Conservation (phyloP, 1,140 invertebrate species). For the Chrysomallon squamiferum region DNA sequence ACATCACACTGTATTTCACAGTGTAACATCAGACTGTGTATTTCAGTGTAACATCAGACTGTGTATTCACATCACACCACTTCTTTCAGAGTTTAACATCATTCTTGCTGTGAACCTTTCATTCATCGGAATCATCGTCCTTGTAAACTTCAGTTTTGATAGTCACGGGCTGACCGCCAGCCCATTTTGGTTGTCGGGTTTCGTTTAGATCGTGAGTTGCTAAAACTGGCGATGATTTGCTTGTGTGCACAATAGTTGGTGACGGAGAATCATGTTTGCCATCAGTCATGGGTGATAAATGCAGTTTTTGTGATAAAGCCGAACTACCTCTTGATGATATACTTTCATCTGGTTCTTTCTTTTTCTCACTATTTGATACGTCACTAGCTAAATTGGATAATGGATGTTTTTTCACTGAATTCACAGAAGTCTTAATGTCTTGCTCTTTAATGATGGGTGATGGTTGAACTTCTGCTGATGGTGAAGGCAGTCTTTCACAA, state of each 20-base stretch:
- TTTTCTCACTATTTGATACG: too few species aligned
- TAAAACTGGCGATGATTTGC: not conserved
- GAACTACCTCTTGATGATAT: too few species aligned
- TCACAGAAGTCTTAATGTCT: not conserved
- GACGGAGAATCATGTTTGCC: too few species aligned
- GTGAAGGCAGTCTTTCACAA: not conserved
- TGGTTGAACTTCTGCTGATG: slow-evolving; percentile 4
- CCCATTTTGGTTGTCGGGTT: not conserved
- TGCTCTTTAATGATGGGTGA: not conserved
- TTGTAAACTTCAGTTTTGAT: not conserved
- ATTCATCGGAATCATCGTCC: not conserved
- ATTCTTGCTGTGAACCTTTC: not conserved
- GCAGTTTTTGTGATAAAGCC: too few species aligned
- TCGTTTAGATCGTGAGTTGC: not conserved
- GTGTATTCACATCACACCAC: not conserved
- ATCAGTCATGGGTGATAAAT: too few species aligned
- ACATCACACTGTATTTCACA: not conserved
- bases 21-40: not conserved
- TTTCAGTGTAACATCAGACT: not conserved
- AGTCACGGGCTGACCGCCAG: not conserved
- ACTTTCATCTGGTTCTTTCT: too few species aligned
- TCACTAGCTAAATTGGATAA: too few species aligned
- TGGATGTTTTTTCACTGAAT: too few species aligned
- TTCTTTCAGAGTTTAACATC: not conserved
- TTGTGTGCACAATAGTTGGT: not conserved